Conservation (phyloP, 2,888 invertebrate species). For the Seira musarum region DNA sequence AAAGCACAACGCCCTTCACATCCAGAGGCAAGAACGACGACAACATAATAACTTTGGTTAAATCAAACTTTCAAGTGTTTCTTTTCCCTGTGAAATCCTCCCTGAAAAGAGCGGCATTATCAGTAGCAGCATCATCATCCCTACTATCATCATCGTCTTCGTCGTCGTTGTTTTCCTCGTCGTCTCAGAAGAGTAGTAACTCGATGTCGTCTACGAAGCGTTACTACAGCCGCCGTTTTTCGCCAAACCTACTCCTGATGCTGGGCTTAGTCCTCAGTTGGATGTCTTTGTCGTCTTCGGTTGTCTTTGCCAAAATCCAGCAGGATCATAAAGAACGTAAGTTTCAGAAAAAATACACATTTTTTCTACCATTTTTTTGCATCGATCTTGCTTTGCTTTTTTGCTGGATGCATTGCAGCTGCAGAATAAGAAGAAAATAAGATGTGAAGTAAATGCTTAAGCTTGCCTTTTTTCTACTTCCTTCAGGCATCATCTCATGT, state of each 20-base stretch:
- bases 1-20: slow-evolving; percentile 20
- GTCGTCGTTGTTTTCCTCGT: slow-evolving; percentile 19
- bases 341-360: slow-evolving; percentile 15
- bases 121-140: slow-evolving; percentile 26
- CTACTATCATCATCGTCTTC: slow-evolving; percentile 1
- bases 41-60: slow-evolving; percentile 33
- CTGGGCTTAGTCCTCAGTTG: slow-evolving; percentile 46
- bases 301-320: slow-evolving; percentile 64
- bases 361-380: slow-evolving; percentile 10
- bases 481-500: slow-evolving; percentile 32
- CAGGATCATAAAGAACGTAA: slow-evolving; percentile 67
- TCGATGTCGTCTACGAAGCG: neutral
- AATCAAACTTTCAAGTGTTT: slow-evolving; percentile 55
- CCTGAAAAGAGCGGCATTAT: slow-evolving; percentile 23
- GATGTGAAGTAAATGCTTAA: slow-evolving; percentile 17
- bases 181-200: neutral
- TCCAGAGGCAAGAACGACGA: slow-evolving; percentile 26
- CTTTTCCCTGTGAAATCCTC: slow-evolving; percentile 36
- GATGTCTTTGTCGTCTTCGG: slow-evolving; percentile 55
- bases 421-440: neutral
- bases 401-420: slow-evolving; percentile 3
- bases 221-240: neutral
- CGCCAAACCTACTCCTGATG: slow-evolving; percentile 31
- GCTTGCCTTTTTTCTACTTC: slow-evolving; percentile 32
- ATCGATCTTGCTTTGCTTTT: slow-evolving; percentile 17